Percentiles rank a stretch among this genome's conserved stretches.
phyloP scores from a whole-genome alignment of 2,797 vertebrate species.

The Yasuhikotakia modesta region DNA sequence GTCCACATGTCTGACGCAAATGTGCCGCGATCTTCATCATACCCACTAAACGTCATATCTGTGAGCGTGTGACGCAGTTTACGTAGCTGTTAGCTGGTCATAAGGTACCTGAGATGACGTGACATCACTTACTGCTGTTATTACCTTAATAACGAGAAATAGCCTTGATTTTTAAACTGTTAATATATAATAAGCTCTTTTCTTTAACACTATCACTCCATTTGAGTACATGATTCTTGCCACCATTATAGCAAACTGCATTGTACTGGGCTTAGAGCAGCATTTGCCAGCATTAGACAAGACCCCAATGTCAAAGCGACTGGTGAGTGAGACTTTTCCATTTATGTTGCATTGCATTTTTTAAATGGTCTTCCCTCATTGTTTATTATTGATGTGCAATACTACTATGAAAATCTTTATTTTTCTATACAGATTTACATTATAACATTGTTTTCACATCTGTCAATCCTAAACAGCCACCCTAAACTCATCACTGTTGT shows the following conservation, averaged over 20 bases:
- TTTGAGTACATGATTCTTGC: conserved; percentile 99
- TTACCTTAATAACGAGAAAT: no score
- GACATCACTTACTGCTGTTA: no score
- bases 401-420: background rate
- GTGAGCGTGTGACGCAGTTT: conserved; percentile 33
- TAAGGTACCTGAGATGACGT: background rate
- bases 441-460: background rate
- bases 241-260: conserved; percentile 98
- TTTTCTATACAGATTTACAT: no score
- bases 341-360: background rate
- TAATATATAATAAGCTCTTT: conserved; percentile 42
- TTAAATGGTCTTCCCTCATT: background rate
- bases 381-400: background rate
- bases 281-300: conserved; percentile 94
- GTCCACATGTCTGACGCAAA: conserved; percentile 36
- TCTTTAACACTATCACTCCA: conserved; percentile 83
- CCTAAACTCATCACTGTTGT: background rate
- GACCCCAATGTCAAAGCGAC: conserved; percentile 93
- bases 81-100: conserved; percentile 9
- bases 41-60: conserved; percentile 18
- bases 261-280: conserved; percentile 95
- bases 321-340: conserved; percentile 82
- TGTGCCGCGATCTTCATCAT: conserved; percentile 22
- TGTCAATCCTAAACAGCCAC: background rate
- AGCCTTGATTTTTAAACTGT: background rate